A percentile compares a stretch with the other conserved stretches of the same genome.
Evolutionary conservation across 2,113 vertebrate genomes (phyloP).

Genomic region (Porphyrio hochstetteri): DNA sequence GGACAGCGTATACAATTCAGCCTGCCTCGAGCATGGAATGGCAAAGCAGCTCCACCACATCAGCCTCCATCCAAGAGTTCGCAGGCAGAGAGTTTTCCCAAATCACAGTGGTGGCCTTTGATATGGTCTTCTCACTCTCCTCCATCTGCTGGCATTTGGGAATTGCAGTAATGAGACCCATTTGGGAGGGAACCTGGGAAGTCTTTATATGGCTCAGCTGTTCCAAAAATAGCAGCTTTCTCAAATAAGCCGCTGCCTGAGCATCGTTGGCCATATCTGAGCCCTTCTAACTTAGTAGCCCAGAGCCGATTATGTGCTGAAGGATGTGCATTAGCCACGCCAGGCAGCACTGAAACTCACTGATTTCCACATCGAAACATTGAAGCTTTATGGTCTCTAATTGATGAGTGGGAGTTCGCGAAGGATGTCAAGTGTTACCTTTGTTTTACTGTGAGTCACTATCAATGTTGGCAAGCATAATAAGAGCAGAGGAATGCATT

Average conservation of each 20-base stretch:
- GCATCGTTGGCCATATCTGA: not conserved
- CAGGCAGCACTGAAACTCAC: not conserved
- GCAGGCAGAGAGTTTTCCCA: not conserved
- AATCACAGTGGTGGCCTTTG: not conserved
- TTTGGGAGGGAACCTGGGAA: not conserved
- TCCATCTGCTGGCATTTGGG: not conserved
- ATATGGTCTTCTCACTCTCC: not conserved
- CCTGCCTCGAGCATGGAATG: accelerated
- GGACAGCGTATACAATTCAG: not conserved
- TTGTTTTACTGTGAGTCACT: conserved; percentile 54
- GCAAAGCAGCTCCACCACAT: not conserved
- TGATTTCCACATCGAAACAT: not conserved
- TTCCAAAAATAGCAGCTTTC: conserved; percentile 40
- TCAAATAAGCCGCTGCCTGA: not conserved
- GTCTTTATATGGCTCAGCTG: not conserved
- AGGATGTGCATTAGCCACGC: not conserved
- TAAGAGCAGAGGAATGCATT: conserved; percentile 19
- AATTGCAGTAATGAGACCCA: not conserved
- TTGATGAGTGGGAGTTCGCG: not conserved
- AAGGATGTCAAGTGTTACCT: conserved; percentile 17
- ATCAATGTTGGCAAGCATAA: conserved; percentile 14
- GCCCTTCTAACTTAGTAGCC: not conserved
- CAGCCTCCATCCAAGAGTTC: not conserved
- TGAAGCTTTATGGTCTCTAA: not conserved
- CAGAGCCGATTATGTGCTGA: not conserved